Evolutionary conservation across 2,888 invertebrate genomes (phyloP).

Genomic region (Neoitamus cyanurus): DNA sequence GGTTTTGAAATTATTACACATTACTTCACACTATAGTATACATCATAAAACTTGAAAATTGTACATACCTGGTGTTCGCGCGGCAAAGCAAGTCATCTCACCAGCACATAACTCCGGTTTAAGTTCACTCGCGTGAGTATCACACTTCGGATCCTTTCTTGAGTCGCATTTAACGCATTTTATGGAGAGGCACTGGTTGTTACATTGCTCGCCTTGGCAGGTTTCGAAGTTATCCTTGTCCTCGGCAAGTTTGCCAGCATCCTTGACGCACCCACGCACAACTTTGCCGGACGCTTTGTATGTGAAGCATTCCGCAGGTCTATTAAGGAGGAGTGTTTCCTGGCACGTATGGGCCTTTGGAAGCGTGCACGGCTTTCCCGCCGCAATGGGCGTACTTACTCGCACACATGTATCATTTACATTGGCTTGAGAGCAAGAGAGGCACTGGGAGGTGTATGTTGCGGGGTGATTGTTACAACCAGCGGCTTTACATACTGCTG

Average conservation of each 20-base stretch:
- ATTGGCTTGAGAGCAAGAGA: background rate
- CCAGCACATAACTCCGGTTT: background rate
- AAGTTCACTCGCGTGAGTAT: constrained; percentile 54
- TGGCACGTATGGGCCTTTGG: background rate
- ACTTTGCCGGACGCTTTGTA: constrained; percentile 57
- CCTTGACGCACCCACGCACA: too few relatives aligned
- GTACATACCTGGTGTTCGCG: constrained; percentile 47
- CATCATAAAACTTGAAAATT: background rate
- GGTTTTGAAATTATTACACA: too few relatives aligned
- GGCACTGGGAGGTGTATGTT: background rate
- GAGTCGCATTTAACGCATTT: constrained; percentile 59
- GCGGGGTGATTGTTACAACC: background rate
- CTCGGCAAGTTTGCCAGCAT: too few relatives aligned
- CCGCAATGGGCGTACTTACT: too few relatives aligned
- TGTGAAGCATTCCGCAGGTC: constrained; percentile 55
- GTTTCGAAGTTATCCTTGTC: too few relatives aligned
- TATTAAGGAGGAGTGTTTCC: background rate
- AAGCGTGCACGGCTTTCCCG: background rate
- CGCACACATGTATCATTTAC: background rate
- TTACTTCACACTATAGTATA: background rate
- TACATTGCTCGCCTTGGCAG: too few relatives aligned
- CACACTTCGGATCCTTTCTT: constrained; percentile 55
- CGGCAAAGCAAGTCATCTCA: background rate
- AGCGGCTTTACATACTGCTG: background rate
- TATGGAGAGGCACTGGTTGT: too few relatives aligned